Conservation (phyloP, 2,797 vertebrate genomes). For the Bradypus variegatus region DNA sequence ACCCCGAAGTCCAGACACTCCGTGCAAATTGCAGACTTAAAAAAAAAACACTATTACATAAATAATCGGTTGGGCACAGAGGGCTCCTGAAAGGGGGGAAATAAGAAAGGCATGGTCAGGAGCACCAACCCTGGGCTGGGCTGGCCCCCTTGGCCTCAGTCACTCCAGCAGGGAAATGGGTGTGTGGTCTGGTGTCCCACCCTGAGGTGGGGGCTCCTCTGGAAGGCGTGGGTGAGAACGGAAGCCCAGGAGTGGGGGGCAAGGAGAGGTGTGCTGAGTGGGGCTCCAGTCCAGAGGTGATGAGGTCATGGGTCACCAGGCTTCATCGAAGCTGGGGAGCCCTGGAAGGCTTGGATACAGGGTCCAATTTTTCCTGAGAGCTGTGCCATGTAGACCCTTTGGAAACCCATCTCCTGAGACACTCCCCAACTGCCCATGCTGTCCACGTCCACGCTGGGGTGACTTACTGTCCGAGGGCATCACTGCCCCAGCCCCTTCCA, state of each 20-base stretch:
- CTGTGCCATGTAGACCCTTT: background rate
- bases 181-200: background rate
- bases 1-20: background rate
- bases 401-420: background rate
- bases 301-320: no score
- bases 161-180: background rate
- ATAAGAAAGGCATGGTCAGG: constrained; percentile 35
- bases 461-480: no score
- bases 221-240: no score
- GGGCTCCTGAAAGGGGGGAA: constrained; percentile 25
- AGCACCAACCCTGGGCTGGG: background rate
- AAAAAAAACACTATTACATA: constrained; percentile 23
- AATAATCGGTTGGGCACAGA: constrained; percentile 34
- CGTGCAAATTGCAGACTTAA: background rate
- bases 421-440: background rate
- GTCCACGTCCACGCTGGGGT: background rate
- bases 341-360: background rate
- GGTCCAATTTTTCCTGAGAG: background rate
- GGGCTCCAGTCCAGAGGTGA: accelerated
- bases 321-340: background rate
- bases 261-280: background rate
- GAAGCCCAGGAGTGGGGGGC: accelerated
- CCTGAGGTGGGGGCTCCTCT: background rate
- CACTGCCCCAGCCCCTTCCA: background rate
- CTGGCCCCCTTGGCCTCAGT: background rate